These are phyloP conservation scores for Tetrapedia diversipes DNA, from an alignment of 2,888 invertebrate genomes.

Conservation along the genomic window DNA sequence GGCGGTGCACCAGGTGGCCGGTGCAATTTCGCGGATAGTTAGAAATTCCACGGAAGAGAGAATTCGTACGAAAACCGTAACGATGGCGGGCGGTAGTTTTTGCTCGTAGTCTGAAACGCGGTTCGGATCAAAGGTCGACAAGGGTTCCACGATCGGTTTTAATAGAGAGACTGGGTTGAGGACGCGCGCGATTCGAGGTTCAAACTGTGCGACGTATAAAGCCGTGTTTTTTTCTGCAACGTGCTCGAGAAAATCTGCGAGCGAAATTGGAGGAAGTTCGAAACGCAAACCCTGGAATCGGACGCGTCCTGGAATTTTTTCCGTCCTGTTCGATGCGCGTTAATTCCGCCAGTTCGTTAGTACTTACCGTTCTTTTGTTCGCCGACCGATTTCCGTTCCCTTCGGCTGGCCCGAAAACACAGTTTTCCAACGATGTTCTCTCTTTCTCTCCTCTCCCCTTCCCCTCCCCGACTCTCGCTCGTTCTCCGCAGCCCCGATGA, in stretches of 20 bases:
- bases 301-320: conserved; percentile 1
- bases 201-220: neutral
- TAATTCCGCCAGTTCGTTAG: conserved; percentile 19
- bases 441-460: no score
- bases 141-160: neutral
- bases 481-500: neutral
- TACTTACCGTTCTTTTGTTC: conserved; percentile 39
- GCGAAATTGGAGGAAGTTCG: conserved; percentile 6
- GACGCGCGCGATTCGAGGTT: neutral
- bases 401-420: conserved; percentile 9
- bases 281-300: conserved; percentile 5
- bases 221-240: no score
- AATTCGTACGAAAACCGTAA: neutral
- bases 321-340: conserved; percentile 5
- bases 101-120: no score
- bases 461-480: no score
- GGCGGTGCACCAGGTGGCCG: neutral
- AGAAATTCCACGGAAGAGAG: conserved; percentile 32
- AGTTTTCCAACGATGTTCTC: neutral
- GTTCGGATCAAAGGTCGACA: neutral
- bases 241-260: neutral
- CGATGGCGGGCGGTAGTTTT: neutral
- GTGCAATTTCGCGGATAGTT: conserved; percentile 39
- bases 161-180: neutral
- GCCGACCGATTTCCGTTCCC: neutral